Conservation (phyloP, 2,113 vertebrate species). For the Alexandromys fortis region DNA sequence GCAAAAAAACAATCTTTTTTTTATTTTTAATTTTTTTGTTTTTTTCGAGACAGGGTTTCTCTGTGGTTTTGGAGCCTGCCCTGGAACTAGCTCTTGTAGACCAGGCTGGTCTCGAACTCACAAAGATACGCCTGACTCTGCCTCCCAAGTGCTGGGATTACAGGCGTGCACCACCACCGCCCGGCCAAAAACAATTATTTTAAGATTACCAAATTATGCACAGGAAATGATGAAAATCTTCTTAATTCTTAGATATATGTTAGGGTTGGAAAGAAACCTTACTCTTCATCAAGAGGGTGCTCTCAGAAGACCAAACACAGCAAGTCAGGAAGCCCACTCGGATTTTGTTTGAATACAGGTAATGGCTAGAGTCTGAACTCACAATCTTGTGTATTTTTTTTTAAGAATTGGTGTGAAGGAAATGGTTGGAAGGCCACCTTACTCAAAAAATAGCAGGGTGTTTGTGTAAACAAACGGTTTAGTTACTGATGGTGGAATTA, state of each 20-base stretch:
- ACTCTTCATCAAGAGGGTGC: neutral
- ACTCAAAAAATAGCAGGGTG: neutral
- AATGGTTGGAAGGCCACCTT: neutral
- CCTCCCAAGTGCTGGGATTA: too few species aligned
- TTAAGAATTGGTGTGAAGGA: neutral
- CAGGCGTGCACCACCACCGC: too few species aligned
- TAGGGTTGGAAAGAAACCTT: neutral
- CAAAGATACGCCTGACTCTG: too few species aligned
- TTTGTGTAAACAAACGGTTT: neutral
- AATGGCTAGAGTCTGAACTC: neutral
- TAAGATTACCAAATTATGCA: neutral
- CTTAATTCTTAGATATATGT: neutral
- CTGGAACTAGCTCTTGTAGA: too few species aligned
- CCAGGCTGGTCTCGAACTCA: too few species aligned
- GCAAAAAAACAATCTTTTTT: too few species aligned
- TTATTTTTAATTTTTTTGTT: too few species aligned
- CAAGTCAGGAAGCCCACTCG: neutral
- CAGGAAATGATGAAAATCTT: neutral
- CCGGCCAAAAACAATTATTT: too few species aligned
- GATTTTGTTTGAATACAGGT: neutral
- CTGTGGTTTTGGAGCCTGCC: too few species aligned
- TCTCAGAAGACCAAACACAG: neutral
- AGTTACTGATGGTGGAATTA: neutral
- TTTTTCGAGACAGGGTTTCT: too few species aligned
- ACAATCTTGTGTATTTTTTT: neutral